phyloP scores from a whole-genome alignment of 1,140 invertebrate species.

The Drosophila elegans region DNA sequence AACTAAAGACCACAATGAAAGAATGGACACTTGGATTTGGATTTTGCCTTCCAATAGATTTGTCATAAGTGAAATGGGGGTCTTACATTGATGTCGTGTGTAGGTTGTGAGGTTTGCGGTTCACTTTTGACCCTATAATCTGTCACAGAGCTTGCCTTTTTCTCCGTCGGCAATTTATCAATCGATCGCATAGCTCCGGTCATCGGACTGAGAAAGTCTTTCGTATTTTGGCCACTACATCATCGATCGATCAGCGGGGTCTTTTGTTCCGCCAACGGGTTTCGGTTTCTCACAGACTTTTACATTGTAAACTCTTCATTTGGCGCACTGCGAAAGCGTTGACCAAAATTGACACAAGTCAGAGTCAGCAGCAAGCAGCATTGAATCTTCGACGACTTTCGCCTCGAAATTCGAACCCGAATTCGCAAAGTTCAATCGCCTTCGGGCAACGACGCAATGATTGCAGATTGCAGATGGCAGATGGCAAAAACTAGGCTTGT shows the following conservation, averaged over 20 bases:
- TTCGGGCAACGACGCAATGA: constrained; percentile 9
- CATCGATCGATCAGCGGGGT: constrained; percentile 27
- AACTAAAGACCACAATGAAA: constrained; percentile 10
- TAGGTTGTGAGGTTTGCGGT: constrained; percentile 5
- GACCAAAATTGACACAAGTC: constrained; percentile 38
- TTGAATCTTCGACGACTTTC: constrained; percentile 23
- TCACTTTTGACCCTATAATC: background rate
- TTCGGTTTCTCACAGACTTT: constrained; percentile 36
- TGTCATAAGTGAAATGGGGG: constrained; percentile 5
- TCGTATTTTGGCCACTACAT: background rate
- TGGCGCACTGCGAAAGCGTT: constrained; percentile 43
- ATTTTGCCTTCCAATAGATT: constrained; percentile 19
- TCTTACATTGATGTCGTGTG: background rate
- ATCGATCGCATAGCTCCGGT: constrained; percentile 18
- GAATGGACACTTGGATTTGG: constrained; percentile 18
- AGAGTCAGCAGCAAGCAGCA: background rate
- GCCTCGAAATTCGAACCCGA: constrained; percentile 25
- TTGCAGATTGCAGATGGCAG: constrained; percentile 15
- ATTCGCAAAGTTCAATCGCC: constrained; percentile 21
- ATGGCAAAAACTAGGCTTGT: constrained; percentile 18
- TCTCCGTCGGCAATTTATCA: constrained; percentile 18
- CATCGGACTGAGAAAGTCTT: constrained; percentile 48
- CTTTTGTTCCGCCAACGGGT: constrained; percentile 37
- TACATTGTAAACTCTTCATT: constrained; percentile 39
- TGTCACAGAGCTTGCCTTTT: background rate